Conservation (phyloP, 1,140 invertebrate genomes). For the Aphelenchoides avenae region DNA sequence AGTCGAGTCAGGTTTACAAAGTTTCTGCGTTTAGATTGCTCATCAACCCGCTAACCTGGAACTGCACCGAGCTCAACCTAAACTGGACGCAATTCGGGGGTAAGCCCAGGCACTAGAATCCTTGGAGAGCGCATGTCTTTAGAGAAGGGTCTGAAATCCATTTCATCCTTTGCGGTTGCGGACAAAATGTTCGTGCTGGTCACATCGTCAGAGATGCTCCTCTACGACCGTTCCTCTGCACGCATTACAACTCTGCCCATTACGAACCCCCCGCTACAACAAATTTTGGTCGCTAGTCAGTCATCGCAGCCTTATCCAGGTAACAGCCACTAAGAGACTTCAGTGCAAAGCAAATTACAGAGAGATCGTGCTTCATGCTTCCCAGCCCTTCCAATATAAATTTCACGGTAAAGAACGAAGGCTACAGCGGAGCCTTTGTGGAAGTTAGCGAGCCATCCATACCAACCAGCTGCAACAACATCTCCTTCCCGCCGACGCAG, state of each 20-base stretch:
- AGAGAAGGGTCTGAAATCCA: slow-evolving; percentile 53
- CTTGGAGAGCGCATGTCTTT: slow-evolving; percentile 8
- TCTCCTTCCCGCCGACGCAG: slow-evolving; percentile 57
- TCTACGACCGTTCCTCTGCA: slow-evolving; percentile 45
- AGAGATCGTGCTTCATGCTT: slow-evolving; percentile 48
- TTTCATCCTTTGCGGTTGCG: slow-evolving; percentile 55
- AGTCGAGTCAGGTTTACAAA: not conserved
- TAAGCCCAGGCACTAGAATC: not conserved
- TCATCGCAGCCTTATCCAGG: slow-evolving; percentile 52
- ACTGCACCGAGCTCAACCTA: slow-evolving; percentile 52
- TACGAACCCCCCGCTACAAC: slow-evolving; percentile 50
- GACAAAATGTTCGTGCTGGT: slow-evolving; percentile 59
- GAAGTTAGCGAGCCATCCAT: slow-evolving; percentile 25
- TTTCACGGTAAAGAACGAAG: slow-evolving; percentile 55
- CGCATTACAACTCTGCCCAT: slow-evolving; percentile 45
- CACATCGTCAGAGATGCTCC: slow-evolving; percentile 50
- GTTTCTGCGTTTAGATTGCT: not conserved
- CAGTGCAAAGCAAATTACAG: slow-evolving; percentile 19
- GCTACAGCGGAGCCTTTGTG: slow-evolving; percentile 41
- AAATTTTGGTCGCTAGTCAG: slow-evolving; percentile 54
- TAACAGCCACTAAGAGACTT: not conserved
- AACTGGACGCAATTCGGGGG: slow-evolving; percentile 55
- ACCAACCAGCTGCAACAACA: slow-evolving; percentile 28
- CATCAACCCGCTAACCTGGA: slow-evolving; percentile 25
- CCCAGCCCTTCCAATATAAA: slow-evolving; percentile 44